Conservation (phyloP, 2,113 vertebrate species). For the Platycercus adscitus region DNA sequence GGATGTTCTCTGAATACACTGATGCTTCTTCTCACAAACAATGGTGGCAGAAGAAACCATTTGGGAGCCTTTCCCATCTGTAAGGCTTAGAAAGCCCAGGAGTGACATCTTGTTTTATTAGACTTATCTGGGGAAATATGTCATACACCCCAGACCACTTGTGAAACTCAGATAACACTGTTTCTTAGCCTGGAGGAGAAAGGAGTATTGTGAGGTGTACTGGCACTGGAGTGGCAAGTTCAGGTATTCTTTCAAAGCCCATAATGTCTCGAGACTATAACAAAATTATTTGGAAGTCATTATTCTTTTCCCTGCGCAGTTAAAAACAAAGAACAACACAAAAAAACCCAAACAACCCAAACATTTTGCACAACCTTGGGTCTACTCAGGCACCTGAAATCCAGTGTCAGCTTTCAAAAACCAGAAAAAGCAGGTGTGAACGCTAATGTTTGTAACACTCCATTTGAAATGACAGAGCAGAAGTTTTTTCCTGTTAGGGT, state of each 20-base stretch:
- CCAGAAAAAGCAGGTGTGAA: not conserved
- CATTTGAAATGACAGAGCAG: not conserved
- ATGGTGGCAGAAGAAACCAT: not conserved
- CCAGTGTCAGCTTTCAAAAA: not conserved
- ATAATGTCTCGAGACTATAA: not conserved
- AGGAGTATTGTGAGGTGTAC: not conserved
- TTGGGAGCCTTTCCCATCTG: not conserved
- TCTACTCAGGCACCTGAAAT: not conserved
- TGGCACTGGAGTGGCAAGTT: not conserved
- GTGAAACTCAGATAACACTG: not conserved
- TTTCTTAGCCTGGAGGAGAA: not conserved
- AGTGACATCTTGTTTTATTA: not conserved
- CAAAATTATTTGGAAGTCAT: not conserved
- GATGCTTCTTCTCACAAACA: not conserved
- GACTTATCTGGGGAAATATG: not conserved
- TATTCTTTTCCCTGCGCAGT: not conserved
- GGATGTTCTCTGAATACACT: not conserved
- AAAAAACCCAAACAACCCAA: too few relatives aligned
- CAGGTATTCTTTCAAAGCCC: not conserved
- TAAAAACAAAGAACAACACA: not conserved
- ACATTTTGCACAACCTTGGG: not conserved
- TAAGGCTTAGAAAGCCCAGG: not conserved
- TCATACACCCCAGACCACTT: not conserved
- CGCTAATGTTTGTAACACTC: not conserved
- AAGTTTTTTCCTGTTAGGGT: conserved; percentile 1